Evolutionary conservation across 1,140 invertebrate genomes (phyloP), one percentile per base, ranked within the genome.

Genomic region (Drosophila pseudoananassae): DNA sequence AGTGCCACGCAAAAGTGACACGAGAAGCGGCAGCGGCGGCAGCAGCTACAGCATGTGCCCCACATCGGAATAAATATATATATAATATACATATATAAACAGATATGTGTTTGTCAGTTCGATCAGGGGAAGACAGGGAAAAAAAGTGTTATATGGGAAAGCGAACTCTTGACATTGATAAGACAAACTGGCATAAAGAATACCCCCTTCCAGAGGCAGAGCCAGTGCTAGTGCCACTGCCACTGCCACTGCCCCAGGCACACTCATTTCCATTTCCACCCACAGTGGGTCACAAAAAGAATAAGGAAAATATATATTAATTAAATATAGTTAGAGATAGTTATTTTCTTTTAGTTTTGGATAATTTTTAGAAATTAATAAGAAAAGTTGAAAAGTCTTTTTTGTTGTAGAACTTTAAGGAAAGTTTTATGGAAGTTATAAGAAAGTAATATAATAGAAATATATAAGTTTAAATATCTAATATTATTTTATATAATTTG

Each of bases 131-230:
- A 6, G 12, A 1, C 3, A 3, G 14, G 10, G 40, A 15, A 15
- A 43, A 55, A 64, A 79, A 79, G 60, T 79, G 69, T 77, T 79
- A 73, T 73, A 68, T 77, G 76, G 63, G 60, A 79, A 77, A 59
- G 58, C 47, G 65, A 56, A 52, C 57, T 69, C 56, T 53, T 47
- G 58, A 61, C 58, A 61, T 53, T 61, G 58, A 61, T 61, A 61
- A 43, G 58, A 53, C 49, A 61, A 53, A 61, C 72, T 57, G 46
- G 54, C 72, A 71, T 55, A 50, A 69, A 47, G 45, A 46, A 51
- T 25, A 33, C n/a, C 38, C 38, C 38, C 38, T 10, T 43, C 3
- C 25, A 27, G 25, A 27, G 25, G 25, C 25, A 7, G 25, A 27
- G 25, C 4, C 6, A 27, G 1, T 6, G 4, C 43, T 33, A 51